Evolutionary conservation across 2,113 vertebrate species (phyloP), one percentile per base, ranked within the genome.

Genomic region (Neolamprologus devosi): DNA sequence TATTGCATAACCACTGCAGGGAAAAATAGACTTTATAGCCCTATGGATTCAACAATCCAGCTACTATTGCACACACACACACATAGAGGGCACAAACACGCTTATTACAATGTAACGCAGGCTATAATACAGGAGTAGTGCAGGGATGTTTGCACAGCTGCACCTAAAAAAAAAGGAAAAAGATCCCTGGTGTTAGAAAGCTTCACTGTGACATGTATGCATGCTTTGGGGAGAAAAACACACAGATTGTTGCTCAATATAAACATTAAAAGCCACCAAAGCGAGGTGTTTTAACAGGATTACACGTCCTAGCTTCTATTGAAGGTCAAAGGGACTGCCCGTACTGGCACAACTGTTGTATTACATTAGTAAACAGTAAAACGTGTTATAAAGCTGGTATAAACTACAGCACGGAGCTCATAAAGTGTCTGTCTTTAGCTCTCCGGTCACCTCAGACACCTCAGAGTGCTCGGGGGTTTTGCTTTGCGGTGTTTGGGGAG

Each of bases 141-240:
- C 54, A 45, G 79, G 83, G 42, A 6, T 73, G 88, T 90, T 83
- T 85, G 73, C 83, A 85, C 86, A 86, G 89, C 88, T 91, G 85
- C 73, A 78, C 73, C 73, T 30, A 51, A 37, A 65, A 65, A 65
- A 60, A 65, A 35, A 37, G 33, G 19, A n/a, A 33, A 51, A 49
- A 78, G 17, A 49, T 33, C 26, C 17, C 45, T 78, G 26, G 17
- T 51, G 45, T 78, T 17, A 33, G 23, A 51, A 30, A 51, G 17
- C 26, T 78, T 51, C 10, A 19, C 17, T 30, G 17, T 78, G 9
- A 51, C 45, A 51, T 51, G 73, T 51, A 51, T n/a, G 17, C 35
- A 23, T 14, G 26, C 28, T 54, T n/a, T 51, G 6, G 37, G 9
- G 54, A 11, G 3, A 73, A 45, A 78, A 28, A 85, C 47, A 79